Conservation (phyloP, 2,888 invertebrate species). For the Drosophila tanythrix region DNA sequence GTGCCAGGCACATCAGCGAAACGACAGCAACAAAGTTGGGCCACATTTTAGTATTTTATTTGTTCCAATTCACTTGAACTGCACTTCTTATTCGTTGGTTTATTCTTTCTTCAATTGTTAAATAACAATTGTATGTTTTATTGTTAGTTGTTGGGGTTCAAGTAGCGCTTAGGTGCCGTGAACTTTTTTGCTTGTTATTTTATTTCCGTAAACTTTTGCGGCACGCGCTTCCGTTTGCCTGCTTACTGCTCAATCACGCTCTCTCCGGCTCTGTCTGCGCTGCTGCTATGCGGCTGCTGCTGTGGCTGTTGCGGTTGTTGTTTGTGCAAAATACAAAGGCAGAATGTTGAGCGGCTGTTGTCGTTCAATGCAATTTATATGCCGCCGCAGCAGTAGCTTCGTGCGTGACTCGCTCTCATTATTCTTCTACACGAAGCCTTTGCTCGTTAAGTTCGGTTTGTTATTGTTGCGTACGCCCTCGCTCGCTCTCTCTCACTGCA, state of each 20-base stretch:
- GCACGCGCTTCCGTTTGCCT: conserved; percentile 70
- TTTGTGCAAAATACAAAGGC: conserved; percentile 62
- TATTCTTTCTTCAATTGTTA: conserved; percentile 42
- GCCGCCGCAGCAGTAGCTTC: conserved; percentile 34
- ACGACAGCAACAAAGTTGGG: conserved; percentile 68
- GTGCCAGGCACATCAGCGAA: conserved; percentile 63
- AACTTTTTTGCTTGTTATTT: conserved; percentile 47
- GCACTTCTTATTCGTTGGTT: conserved; percentile 37
- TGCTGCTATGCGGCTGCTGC: conserved; percentile 27
- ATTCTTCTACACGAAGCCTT: conserved; percentile 57
- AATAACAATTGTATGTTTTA: conserved; percentile 35
- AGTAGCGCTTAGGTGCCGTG: conserved; percentile 23
- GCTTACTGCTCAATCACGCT: conserved; percentile 38
- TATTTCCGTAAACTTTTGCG: conserved; percentile 80
- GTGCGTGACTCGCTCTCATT: conserved; percentile 64
- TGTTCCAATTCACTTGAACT: conserved; percentile 20
- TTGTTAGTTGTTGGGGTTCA: conserved; percentile 42
- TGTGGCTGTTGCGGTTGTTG: conserved; percentile 43
- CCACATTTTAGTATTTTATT: conserved; percentile 64
- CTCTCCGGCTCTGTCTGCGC: conserved; percentile 34
- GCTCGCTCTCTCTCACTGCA: conserved; percentile 16
- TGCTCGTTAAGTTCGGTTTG: conserved; percentile 67
- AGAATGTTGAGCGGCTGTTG: conserved; percentile 62
- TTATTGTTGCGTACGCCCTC: conserved; percentile 55
- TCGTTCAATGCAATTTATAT: conserved; percentile 72